These are phyloP conservation scores for Knipowitschia caucasica DNA, from an alignment of 2,797 vertebrate genomes.

Conservation along the genomic window DNA sequence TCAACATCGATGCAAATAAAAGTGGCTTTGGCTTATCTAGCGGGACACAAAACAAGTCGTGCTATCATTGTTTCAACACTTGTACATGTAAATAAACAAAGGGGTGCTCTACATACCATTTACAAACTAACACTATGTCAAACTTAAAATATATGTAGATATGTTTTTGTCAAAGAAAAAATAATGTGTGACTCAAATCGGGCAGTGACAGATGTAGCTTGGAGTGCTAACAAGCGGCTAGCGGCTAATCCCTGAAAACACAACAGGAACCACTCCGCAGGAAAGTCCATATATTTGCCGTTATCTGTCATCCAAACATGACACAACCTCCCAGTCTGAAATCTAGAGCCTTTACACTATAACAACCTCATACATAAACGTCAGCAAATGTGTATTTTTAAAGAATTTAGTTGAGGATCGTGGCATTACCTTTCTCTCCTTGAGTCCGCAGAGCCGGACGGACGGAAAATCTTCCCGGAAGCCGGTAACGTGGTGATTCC, in stretches of 20 bases:
- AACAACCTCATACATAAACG: constrained; percentile 30
- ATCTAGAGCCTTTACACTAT: rapidly evolving
- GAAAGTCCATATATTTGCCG: constrained; percentile 33
- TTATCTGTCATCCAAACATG: neutral
- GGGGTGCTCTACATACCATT: neutral
- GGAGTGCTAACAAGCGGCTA: constrained; percentile 51
- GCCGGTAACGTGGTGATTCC: constrained; percentile 78
- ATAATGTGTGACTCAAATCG: constrained; percentile 2
- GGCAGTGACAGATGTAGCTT: constrained; percentile 27
- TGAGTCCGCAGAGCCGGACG: constrained; percentile 91
- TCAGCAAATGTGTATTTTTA: constrained; percentile 34
- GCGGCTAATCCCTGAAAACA: constrained; percentile 69
- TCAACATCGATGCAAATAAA: neutral
- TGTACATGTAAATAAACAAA: neutral
- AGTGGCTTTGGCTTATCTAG: neutral
- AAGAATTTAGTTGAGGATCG: constrained; percentile 24
- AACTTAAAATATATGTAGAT: neutral
- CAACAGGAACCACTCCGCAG: constrained; percentile 43
- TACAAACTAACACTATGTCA: neutral
- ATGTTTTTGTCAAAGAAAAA: neutral
- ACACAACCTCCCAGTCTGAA: neutral
- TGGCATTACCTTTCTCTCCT: constrained; percentile 87
- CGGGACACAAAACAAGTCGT: neutral
- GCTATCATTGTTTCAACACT: neutral
- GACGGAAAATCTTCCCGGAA: constrained; percentile 88